These are phyloP conservation scores for Brachionus plicatilis DNA, from an alignment of 1,140 invertebrate species.

Conservation along the genomic window DNA sequence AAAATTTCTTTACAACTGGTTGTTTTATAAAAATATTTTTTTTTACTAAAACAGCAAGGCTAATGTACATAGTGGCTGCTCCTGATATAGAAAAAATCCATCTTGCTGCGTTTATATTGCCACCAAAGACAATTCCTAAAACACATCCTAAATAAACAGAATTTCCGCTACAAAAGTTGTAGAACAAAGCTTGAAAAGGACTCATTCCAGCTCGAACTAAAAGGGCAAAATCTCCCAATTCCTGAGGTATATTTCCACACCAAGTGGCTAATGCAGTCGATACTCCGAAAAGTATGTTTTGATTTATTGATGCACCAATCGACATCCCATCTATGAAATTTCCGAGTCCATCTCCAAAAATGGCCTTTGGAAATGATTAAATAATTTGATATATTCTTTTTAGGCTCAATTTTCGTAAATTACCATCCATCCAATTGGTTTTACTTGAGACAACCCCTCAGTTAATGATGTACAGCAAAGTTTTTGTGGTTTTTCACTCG, in stretches of 20 bases:
- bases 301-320: conserved; percentile 65
- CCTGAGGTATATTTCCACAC: conserved; percentile 68
- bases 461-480: conserved; percentile 35
- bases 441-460: conserved; percentile 51
- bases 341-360: conserved; percentile 68
- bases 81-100: conserved; percentile 63
- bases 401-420: conserved; percentile 45
- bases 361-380: conserved; percentile 43
- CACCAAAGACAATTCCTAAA: conserved; percentile 58
- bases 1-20: not conserved
- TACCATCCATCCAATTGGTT: conserved; percentile 67
- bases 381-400: not conserved
- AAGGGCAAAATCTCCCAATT: conserved; percentile 69
- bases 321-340: conserved; percentile 69
- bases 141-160: conserved; percentile 65
- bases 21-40: not conserved
- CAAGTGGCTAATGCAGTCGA: conserved; percentile 66
- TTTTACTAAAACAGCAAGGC: conserved; percentile 64
- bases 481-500: not conserved
- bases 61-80: conserved; percentile 65
- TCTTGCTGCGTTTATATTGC: conserved; percentile 45
- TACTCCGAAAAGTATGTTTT: conserved; percentile 62
- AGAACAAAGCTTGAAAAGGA: conserved; percentile 63
- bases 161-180: conserved; percentile 66
- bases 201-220: conserved; percentile 66